Base-by-base conservation (phyloP, 2,888 invertebrate species). In the Erynnis tages region DNA sequence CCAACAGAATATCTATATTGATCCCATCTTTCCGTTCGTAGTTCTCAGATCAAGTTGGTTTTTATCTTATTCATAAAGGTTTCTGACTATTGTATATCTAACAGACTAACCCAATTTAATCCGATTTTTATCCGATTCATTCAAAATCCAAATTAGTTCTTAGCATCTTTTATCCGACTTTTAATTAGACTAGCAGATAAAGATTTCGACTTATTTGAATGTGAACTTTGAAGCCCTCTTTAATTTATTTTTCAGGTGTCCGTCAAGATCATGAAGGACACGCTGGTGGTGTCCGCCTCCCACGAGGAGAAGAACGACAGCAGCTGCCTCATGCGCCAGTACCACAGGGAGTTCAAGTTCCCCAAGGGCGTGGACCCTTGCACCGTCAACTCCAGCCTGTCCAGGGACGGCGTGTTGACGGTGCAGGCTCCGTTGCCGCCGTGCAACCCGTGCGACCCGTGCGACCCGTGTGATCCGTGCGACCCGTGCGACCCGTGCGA, bases 271-370 rank as follows among this genome's bases (percentile, higher is more conserved):
- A 0, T 60, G 0, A 61, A 77, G 32, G 64, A 75, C 38, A 49
- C 62, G 0, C 63, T 92, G 1, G 73, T 95, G 93, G 95, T 98
- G 16, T 95, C 97, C 69, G 98, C 98, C 17, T 95, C 95, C 72
- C 98, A 98, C 78, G 96, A 97, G 78, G 98, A 98, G 80, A 97
- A 96, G 80, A 92, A 95, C 17, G 95, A 96, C 73, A 95, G 94
- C 68, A 94, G 94, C 80, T 94, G 95, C 14, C 95, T 96, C 11
- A 96, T 95, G 90, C 93, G 96, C 72, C 97, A 98, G 81, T 98
- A 97, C 91, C 96, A 96, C 77, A 92, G 96, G 50, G 96, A 97
- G 86, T 98, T 98, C 88, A 90, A 95, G 71, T 90, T 98, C 63
- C 98, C 98, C 0, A 94, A 94, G 76, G 97, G 96, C 55, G 95